Base-by-base conservation (phyloP, 2,888 invertebrate species). In the Agrotis puta region DNA sequence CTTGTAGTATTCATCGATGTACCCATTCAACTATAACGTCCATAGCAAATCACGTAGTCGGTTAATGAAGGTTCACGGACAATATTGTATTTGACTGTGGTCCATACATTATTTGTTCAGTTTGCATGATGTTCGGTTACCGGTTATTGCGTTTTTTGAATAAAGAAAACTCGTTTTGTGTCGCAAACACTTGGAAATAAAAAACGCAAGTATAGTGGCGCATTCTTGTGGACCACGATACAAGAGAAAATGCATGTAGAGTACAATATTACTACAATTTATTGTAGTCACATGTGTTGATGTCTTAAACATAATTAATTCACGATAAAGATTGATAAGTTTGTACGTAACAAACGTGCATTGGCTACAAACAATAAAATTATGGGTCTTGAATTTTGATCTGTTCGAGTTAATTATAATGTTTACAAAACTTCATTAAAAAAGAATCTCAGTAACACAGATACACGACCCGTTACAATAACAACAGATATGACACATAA, bases 51-150 rank as follows among this genome's bases (percentile, higher is more conserved):
- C 64, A 64, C 1, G 18, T 56, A 56, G n/a, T 33, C n/a, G 33
- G n/a, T n/a, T 56, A 33, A 56, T n/a, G 11, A 74, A 51, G 13
- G n/a, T 22, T 59, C 13, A 56, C 33, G 14, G 33, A 39, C 33
- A 33, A 58, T 39, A 39, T 39, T 39, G 39, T 39, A 39, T 39
- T 39, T 57, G 20, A 27, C 57, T 45, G 43, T 45, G 22, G n/a
- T 18, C 22, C n/a, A 43, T 20, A n/a, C 58, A 58, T 51, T 72
- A 72, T 78, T 78, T 69, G 22, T 65, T 78, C 68, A 78, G 64
- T 65, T 73, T 65, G 73, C 27, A 39, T 54, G 45, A 68, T 77
- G 64, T 64, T 22, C 39, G 5, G 11, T 58, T 62, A 48, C 53
- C 53, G 39, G 18, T 24, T 58, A 62, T 54, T 77, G 61, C 56